Base-by-base conservation (phyloP, 2,113 vertebrate species). In the Brachyhypopomus occidentalis region DNA sequence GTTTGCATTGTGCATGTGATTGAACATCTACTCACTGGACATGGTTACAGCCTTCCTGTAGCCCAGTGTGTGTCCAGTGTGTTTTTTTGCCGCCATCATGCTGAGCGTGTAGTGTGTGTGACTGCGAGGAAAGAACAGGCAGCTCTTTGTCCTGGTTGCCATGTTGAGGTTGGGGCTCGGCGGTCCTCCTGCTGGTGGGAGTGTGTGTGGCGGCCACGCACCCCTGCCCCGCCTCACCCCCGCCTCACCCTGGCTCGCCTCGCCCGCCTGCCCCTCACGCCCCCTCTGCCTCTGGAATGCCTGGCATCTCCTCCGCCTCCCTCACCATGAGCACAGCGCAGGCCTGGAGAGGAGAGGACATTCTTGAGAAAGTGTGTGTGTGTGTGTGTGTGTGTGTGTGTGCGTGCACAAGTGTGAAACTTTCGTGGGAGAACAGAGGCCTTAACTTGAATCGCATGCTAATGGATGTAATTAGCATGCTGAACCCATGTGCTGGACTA, bases 281-380 rank as follows among this genome's bases (percentile, higher is more conserved):
- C 88, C 88, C 90, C 90, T 88, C 89, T 88, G 89, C 86, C 88
- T 90, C 89, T 90, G 92, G 92, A 91, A 93, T 93, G 89, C 89
- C 89, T 90, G 92, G 91, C 90, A 93, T 93, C 90, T 88, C 90
- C 86, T 88, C 86, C 91, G 94, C 92, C 89, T 91, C 92, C 94
- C 91, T 93, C 27, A 48, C 23, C 23, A 52, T 9, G 48, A 41
- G 36, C 67, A 27, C 34, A 58, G 52, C 48, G n/a, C 17, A 36
- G 52, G 14, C 19, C n/a, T 59, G 41, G 52, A 6, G 23, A 69
- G 70, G n/a, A 67, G 75, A 25, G 36, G 36, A 63, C 63, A 63
- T 56, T 27, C 16, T 12, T 60, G n/a, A 60, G 70, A 45, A 41
- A 72, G 30, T 17, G 16, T 45, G 67, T 14, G 38, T 22, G 41